Conservation (phyloP, 2,888 invertebrate species). For the Aromia moschata region DNA sequence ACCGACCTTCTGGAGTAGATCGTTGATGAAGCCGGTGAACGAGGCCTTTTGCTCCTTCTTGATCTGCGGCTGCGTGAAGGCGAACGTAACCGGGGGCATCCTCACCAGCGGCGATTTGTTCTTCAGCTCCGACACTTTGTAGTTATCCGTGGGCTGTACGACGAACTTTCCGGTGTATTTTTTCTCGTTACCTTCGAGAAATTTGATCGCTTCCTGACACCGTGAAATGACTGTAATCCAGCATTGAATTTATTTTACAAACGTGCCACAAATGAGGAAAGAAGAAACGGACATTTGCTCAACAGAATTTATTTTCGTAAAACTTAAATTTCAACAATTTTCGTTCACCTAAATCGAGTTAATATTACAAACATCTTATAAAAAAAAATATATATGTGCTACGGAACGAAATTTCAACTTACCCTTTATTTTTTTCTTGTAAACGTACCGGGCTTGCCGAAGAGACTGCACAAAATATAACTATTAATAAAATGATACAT, state of each 20-base stretch:
- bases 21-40: constrained; percentile 28
- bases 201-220: constrained; percentile 60
- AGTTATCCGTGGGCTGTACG: constrained; percentile 38
- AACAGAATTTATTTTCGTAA: constrained; percentile 11
- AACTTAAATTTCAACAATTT: constrained; percentile 2
- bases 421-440: constrained; percentile 61
- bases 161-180: constrained; percentile 53
- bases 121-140: constrained; percentile 42
- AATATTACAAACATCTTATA: too few species aligned
- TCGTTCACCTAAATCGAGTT: background rate
- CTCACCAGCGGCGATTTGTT: constrained; percentile 44
- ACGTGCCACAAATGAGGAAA: constrained; percentile 7
- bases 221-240: constrained; percentile 60
- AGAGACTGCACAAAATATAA: constrained; percentile 50
- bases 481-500: constrained; percentile 9
- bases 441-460: constrained; percentile 53
- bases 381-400: background rate
- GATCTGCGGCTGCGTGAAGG: constrained; percentile 43
- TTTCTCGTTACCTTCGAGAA: constrained; percentile 46
- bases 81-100: constrained; percentile 37
- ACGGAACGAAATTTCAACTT: constrained; percentile 47
- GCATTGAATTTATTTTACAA: constrained; percentile 34
- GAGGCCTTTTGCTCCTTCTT: constrained; percentile 26
- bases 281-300: background rate
- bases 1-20: constrained; percentile 29